phyloP scores from a whole-genome alignment of 2,888 invertebrate genomes.

The Agrotis exclamationis region DNA sequence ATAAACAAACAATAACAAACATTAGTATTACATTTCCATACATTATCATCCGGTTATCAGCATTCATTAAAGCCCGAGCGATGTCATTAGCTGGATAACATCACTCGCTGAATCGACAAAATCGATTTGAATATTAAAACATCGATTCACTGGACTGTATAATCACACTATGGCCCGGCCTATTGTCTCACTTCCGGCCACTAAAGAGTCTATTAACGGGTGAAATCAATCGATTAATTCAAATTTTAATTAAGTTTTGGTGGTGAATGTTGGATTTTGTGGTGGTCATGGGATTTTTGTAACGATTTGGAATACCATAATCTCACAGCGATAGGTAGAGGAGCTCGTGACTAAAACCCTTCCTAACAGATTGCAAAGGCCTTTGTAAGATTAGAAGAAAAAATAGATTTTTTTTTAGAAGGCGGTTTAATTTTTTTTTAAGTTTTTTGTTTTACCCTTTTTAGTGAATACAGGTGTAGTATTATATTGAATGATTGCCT shows the following conservation, averaged over 20 bases:
- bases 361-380: too few species aligned
- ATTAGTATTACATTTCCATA: constrained; percentile 49
- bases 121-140: constrained; percentile 79
- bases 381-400: too few species aligned
- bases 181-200: constrained; percentile 79
- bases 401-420: too few species aligned
- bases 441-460: too few species aligned
- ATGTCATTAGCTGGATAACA: constrained; percentile 76
- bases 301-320: not conserved
- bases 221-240: constrained; percentile 61
- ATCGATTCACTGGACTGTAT: constrained; percentile 76
- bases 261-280: constrained; percentile 30
- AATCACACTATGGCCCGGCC: constrained; percentile 72
- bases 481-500: too few species aligned
- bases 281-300: constrained; percentile 18
- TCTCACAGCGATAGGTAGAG: too few species aligned
- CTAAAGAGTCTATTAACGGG: constrained; percentile 62
- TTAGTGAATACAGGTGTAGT: too few species aligned
- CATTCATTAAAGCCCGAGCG: constrained; percentile 67
- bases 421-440: too few species aligned
- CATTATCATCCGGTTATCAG: constrained; percentile 51
- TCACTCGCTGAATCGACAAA: constrained; percentile 66
- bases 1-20: constrained; percentile 37
- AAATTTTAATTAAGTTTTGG: constrained; percentile 58
- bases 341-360: too few species aligned